Percentiles rank a stretch among this genome's conserved stretches.
Conservation (phyloP, 2,797 vertebrate species). For the Emys orbicularis region DNA sequence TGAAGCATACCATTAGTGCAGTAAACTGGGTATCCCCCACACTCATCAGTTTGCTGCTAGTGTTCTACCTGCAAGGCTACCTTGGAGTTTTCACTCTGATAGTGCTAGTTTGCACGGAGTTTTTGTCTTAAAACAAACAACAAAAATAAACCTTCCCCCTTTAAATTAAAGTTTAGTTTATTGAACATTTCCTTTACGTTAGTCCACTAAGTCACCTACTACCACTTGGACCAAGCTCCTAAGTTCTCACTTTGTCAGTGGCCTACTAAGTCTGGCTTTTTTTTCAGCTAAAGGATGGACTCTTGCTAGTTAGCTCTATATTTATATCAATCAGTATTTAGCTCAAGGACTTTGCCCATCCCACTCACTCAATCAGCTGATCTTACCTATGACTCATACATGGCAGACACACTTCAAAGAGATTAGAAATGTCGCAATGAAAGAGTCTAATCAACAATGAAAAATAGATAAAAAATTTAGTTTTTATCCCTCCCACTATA, state of each 20-base stretch:
- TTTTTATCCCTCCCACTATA: background rate
- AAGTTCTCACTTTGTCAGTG: background rate
- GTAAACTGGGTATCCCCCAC: slow-evolving; percentile 3
- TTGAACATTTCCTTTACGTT: background rate
- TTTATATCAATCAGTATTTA: background rate
- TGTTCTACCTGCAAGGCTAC: background rate
- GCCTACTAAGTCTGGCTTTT: background rate
- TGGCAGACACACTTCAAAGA: background rate
- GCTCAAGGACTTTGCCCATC: background rate
- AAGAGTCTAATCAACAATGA: background rate
- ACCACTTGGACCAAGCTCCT: background rate
- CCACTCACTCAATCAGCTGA: background rate
- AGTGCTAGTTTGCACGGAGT: background rate
- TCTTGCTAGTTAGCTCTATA: background rate
- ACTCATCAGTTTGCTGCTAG: background rate
- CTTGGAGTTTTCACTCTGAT: background rate
- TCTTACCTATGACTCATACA: background rate
- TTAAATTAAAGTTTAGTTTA: background rate
- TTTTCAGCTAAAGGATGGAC: background rate
- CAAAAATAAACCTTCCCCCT: background rate
- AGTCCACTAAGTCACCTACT: background rate
- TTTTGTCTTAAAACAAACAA: background rate
- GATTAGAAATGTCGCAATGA: background rate
- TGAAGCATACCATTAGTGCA: background rate
- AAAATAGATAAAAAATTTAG: background rate